Evolutionary conservation across 1,140 invertebrate species (phyloP).

Genomic region (Drosophila insularis): DNA sequence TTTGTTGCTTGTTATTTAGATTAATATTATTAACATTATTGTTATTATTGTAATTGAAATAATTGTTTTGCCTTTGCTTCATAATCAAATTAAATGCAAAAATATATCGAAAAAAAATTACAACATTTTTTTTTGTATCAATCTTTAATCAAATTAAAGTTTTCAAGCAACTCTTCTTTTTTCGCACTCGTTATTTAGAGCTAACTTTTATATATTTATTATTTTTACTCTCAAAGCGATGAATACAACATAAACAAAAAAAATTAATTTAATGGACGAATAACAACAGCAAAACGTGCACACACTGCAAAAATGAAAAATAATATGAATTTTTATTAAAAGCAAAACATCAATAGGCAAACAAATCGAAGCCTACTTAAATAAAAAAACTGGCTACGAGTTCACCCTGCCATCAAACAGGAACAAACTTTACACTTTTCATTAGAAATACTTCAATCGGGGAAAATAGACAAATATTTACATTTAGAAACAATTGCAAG

Average conservation of each 20-base stretch:
- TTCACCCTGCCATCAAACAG: not conserved
- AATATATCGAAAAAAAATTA: constrained; percentile 24
- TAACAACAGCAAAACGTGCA: constrained; percentile 28
- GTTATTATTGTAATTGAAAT: constrained; percentile 56
- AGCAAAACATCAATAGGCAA: constrained; percentile 7
- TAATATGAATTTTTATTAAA: constrained; percentile 38
- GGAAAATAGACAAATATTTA: too few relatives aligned
- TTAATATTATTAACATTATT: constrained; percentile 51
- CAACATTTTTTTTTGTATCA: not conserved
- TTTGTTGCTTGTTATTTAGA: constrained; percentile 35
- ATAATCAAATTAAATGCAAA: constrained; percentile 39
- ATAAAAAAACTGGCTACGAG: not conserved
- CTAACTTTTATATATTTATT: not conserved
- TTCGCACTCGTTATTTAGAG: too few relatives aligned
- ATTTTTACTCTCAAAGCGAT: constrained; percentile 23
- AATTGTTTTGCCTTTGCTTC: constrained; percentile 58
- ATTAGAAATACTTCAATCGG: too few relatives aligned
- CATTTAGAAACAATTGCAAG: too few relatives aligned
- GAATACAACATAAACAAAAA: constrained; percentile 18
- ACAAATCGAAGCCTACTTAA: not conserved
- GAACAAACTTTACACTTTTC: too few relatives aligned
- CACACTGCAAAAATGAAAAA: constrained; percentile 50
- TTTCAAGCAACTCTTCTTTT: constrained; percentile 15
- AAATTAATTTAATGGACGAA: constrained; percentile 32
- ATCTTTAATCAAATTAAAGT: not conserved